Conservation (phyloP, 2,797 vertebrate species). For the Spinus pinus region DNA sequence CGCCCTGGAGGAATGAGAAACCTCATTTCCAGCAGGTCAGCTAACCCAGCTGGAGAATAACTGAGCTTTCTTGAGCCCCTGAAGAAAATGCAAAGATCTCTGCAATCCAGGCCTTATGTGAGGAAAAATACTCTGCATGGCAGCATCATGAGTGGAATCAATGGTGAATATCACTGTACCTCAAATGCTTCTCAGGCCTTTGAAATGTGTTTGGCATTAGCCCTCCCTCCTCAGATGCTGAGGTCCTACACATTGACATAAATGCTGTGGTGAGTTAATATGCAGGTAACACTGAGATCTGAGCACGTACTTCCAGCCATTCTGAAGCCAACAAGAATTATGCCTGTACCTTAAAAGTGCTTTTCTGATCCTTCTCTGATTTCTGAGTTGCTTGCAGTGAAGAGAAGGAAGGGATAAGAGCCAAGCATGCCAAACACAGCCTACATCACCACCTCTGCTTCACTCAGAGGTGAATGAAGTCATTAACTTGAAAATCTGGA, state of each 20-base stretch:
- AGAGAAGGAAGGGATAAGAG: not conserved
- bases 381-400: not conserved
- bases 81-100: not conserved
- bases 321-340: not conserved
- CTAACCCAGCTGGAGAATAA: not conserved
- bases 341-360: not conserved
- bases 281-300: not conserved
- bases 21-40: not conserved
- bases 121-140: not conserved
- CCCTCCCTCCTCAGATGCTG: not conserved
- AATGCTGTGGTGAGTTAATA: not conserved
- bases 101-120: not conserved
- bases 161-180: not conserved
- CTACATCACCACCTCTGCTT: slow-evolving; percentile 21
- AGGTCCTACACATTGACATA: not conserved
- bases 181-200: not conserved
- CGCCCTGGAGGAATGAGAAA: not conserved
- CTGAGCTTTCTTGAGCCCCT: not conserved
- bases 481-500: slow-evolving; percentile 45
- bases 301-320: not conserved
- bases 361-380: not conserved
- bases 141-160: not conserved
- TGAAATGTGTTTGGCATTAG: not conserved
- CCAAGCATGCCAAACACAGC: not conserved
- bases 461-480: slow-evolving; percentile 31